Conservation (phyloP, 2,797 vertebrate genomes). For the Fistularia tabacaria region DNA sequence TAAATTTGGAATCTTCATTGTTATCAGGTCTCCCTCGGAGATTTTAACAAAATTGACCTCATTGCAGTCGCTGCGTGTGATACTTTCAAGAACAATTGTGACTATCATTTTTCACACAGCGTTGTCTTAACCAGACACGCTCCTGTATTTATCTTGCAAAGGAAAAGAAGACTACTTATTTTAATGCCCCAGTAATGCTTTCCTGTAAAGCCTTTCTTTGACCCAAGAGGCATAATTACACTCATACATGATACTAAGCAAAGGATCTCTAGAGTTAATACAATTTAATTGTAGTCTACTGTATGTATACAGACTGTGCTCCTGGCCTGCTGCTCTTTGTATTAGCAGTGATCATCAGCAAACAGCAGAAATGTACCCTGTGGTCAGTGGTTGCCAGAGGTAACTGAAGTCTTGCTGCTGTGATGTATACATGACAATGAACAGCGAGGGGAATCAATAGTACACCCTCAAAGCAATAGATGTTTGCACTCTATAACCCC, state of each 20-base stretch:
- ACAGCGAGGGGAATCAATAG: background rate
- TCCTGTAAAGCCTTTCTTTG: no score
- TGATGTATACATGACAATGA: background rate
- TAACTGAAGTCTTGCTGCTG: background rate
- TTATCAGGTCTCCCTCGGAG: slow-evolving; percentile 24
- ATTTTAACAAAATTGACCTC: slow-evolving; percentile 56
- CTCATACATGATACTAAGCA: no score
- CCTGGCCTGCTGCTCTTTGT: slow-evolving; percentile 10
- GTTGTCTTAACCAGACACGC: background rate
- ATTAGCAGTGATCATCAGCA: slow-evolving; percentile 40
- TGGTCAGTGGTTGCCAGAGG: background rate
- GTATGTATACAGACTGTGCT: background rate
- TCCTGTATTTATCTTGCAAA: background rate
- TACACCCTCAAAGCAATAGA: no score
- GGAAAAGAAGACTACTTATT: no score
- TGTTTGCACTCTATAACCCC: no score
- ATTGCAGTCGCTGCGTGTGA: slow-evolving; percentile 2
- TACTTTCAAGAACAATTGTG: slow-evolving; percentile 10
- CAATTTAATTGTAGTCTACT: background rate
- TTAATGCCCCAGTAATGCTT: background rate
- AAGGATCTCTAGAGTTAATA: background rate
- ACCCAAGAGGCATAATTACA: no score
- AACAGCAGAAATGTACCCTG: slow-evolving; percentile 16
- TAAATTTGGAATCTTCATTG: slow-evolving; percentile 9
- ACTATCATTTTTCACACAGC: slow-evolving; percentile 5